Base-by-base conservation (phyloP, 2,888 invertebrate genomes). In the Venusia cambrica region DNA sequence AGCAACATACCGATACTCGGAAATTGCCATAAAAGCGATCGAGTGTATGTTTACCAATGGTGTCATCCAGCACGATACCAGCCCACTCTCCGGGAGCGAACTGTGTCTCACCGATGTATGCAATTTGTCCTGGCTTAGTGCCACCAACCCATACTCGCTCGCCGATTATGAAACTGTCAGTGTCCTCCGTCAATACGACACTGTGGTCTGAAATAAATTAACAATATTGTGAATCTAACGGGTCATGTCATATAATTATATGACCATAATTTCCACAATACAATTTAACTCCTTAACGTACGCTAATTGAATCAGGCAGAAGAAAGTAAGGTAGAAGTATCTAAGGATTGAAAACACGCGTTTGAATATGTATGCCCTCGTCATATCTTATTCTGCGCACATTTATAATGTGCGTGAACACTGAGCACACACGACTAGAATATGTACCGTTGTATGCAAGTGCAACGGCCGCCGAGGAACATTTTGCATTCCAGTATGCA, bases 31-130 rank as follows among this genome's bases (percentile, higher is more conserved):
- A 18, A 22, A 27, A 24, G 4, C n/a, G n/a, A 21, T 4, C 16
- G 4, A 15, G 10, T 6, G 12, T 6, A 11, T 15, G 51, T 87
- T 85, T 88, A 94, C 98, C 99, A 62, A 96, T 93, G 18, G 97
- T 92, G 55, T 97, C 96, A 76, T 98, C 98, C 52, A 99, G 91
- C 42, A 97, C 98, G 40, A 99, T 93, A 27, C 98, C 99, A 26
- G 97, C 98, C 98, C 98, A 99, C 51, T 98, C 97, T 40, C 99
- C 99, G 8, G 97, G 96, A 6, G 98, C 98, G 85, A 99, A 98
- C 74, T 97, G 96, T 29, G 98, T 97, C 67, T 96, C 96, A 13
- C 98, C 97, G 35, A 97, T 93, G 76, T 94, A 98, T 18, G 97
- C 96, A 54, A 99, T 95, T 66, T 93, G 92, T 15, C 98, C 98